These are phyloP conservation scores for Leptinotarsa rubiginosa DNA, from an alignment of 2,888 invertebrate species.

Conservation along the genomic window DNA sequence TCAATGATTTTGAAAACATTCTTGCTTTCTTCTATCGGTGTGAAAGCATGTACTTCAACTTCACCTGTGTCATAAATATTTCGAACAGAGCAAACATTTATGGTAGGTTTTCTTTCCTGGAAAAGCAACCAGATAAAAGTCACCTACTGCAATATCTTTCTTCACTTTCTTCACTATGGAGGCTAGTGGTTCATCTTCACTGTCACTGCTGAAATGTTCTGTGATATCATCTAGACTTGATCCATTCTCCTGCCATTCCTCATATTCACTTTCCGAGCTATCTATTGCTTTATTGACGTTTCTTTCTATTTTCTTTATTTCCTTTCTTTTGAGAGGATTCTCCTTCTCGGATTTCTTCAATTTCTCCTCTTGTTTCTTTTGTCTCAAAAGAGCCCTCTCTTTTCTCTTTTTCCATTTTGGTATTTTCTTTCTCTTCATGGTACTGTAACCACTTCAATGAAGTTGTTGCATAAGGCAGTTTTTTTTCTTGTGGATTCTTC, in stretches of 20 bases:
- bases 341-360: too few relatives aligned
- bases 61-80: conserved; percentile 28
- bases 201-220: conserved; percentile 30
- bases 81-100: conserved; percentile 26
- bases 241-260: too few relatives aligned
- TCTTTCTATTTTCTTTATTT: too few relatives aligned
- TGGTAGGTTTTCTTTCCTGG: conserved; percentile 20
- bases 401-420: conserved; percentile 21
- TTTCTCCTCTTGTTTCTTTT: too few relatives aligned
- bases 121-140: conserved; percentile 18
- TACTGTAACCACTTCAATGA: conserved; percentile 40
- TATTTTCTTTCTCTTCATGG: conserved; percentile 39
- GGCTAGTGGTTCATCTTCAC: conserved; percentile 14
- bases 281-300: too few relatives aligned
- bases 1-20: conserved; percentile 25
- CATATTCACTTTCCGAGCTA: too few relatives aligned
- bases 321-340: too few relatives aligned
- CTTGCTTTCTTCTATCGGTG: conserved; percentile 20
- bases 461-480: conserved; percentile 38
- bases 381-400: too few relatives aligned
- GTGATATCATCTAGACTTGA: conserved; percentile 7
- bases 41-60: conserved; percentile 27
- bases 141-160: conserved; percentile 19
- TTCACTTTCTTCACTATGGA: background rate
- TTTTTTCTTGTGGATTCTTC: conserved; percentile 33